Evolutionary conservation across 2,797 vertebrate species (phyloP).

Genomic region (Spinus olivaceus): DNA sequence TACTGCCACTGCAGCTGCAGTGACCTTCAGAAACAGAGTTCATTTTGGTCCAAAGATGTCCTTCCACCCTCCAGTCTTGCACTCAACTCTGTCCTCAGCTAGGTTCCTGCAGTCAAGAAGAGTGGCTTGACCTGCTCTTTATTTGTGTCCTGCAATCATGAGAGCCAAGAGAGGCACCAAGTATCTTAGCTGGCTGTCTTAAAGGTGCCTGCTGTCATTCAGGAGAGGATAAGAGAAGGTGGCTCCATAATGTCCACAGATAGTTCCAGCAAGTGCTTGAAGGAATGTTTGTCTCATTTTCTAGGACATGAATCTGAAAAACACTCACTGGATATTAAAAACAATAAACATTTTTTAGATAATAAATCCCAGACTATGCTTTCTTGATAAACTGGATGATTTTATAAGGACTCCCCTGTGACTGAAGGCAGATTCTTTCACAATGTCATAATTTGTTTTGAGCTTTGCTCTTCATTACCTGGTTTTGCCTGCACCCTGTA

Average conservation of each 20-base stretch:
- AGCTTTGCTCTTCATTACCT: constrained; percentile 17
- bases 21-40: background rate
- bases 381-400: constrained; percentile 4
- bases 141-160: background rate
- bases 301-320: constrained; percentile 5
- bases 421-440: constrained; percentile 24
- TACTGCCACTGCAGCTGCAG: background rate
- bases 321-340: constrained; percentile 22
- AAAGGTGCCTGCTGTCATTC: background rate
- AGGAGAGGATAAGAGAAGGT: background rate
- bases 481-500: background rate
- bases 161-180: background rate
- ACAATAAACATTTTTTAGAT: constrained; percentile 38
- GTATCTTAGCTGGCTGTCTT: background rate
- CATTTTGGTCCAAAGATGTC: background rate
- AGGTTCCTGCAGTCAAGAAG: background rate
- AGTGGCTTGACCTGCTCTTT: background rate
- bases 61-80: background rate
- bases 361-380: constrained; percentile 36
- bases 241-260: background rate
- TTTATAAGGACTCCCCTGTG: background rate
- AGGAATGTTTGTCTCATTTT: constrained; percentile 29
- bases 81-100: background rate
- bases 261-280: background rate
- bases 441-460: background rate